A percentile compares a stretch with the other conserved stretches of the same genome.
phyloP scores from a whole-genome alignment of 2,113 vertebrate species.

The Leucopternis melanops region DNA sequence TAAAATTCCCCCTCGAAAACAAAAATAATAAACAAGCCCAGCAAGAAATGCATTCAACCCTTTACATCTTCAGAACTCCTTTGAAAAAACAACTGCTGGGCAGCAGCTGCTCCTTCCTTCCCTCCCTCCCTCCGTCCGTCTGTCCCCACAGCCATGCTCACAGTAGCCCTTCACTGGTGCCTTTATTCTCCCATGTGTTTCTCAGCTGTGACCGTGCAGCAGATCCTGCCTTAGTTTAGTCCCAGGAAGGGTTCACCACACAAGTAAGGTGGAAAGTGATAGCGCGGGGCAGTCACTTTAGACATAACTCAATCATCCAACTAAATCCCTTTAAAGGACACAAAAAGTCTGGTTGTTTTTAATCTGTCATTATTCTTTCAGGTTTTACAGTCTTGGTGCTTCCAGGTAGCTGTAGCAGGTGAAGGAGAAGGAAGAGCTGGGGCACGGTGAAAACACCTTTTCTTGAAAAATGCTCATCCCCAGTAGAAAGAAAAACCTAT shows the following conservation, averaged over 20 bases:
- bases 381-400: neutral
- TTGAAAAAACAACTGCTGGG: neutral
- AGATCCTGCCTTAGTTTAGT: neutral
- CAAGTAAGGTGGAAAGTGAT: neutral
- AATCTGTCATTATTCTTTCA: neutral
- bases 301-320: neutral
- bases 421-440: neutral
- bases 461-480: neutral
- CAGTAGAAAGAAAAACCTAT: neutral
- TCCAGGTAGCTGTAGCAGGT: neutral
- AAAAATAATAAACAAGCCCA: constrained; percentile 26
- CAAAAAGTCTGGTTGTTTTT: neutral
- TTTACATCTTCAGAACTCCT: neutral
- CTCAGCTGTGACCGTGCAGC: neutral
- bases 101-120: neutral
- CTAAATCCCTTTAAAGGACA: neutral
- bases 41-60: neutral
- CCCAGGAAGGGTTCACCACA: neutral
- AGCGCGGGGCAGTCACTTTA: neutral
- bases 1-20: neutral
- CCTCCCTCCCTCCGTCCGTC: neutral
- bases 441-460: neutral
- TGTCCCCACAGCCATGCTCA: neutral
- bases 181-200: neutral
- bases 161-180: neutral